These are phyloP conservation scores for Balaeniceps rex DNA, from an alignment of 2,113 vertebrate genomes.

Conservation along the genomic window DNA sequence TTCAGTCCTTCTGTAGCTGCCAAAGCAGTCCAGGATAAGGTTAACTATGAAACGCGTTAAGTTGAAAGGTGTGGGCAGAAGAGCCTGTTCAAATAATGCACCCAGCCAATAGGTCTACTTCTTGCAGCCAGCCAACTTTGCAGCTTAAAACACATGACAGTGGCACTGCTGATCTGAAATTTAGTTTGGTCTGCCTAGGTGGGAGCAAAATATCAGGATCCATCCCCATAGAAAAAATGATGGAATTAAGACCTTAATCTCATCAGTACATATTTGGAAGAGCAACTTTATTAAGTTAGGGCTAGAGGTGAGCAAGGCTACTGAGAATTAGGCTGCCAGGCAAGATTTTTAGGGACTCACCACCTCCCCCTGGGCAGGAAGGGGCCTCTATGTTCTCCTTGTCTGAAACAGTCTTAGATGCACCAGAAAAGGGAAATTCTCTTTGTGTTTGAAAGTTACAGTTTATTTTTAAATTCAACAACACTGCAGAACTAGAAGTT, in stretches of 20 bases:
- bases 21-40: not conserved
- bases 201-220: not conserved
- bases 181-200: not conserved
- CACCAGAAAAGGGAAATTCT: not conserved
- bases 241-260: not conserved
- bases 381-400: not conserved
- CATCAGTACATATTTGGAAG: not conserved
- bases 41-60: not conserved
- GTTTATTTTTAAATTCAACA: constrained; percentile 4
- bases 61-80: not conserved
- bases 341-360: not conserved
- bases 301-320: not conserved
- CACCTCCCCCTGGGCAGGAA: not conserved
- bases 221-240: not conserved
- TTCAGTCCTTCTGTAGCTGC: not conserved
- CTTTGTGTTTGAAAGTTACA: not conserved
- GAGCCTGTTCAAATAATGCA: not conserved
- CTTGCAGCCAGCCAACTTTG: not conserved
- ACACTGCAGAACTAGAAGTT: not conserved
- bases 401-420: not conserved
- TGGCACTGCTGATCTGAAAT: not conserved
- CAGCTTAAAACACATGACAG: not conserved
- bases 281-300: not conserved
- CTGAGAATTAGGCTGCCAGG: not conserved
- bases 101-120: not conserved